Percentiles rank a stretch among this genome's conserved stretches.
phyloP scores from a whole-genome alignment of 2,888 invertebrate genomes.

The Chesias legatella region DNA sequence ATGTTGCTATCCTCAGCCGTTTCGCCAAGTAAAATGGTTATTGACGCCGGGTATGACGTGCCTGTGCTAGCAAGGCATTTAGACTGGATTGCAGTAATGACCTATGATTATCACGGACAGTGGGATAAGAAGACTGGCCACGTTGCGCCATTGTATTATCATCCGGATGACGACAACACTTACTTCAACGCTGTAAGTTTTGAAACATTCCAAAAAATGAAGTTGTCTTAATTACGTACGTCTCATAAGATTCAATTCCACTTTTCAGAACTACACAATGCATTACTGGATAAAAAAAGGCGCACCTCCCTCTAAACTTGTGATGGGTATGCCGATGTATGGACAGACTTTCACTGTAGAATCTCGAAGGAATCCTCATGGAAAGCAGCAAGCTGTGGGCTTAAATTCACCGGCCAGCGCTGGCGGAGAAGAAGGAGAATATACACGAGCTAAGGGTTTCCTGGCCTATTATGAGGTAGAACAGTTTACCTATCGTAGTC shows the following conservation, averaged over 20 bases:
- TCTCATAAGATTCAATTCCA: too few species aligned
- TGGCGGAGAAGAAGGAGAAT: conserved; percentile 91
- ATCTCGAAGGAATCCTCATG: conserved; percentile 23
- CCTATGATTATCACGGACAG: conserved; percentile 94
- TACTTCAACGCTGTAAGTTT: conserved; percentile 89
- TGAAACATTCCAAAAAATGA: conserved; percentile 10
- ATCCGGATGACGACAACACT: conserved; percentile 89
- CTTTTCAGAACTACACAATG: conserved; percentile 90
- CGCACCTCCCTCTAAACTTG: conserved; percentile 88
- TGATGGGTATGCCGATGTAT: conserved; percentile 94
- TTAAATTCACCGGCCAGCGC: conserved; percentile 88
- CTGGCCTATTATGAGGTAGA: conserved; percentile 91
- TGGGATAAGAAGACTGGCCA: conserved; percentile 96
- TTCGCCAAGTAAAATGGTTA: conserved; percentile 92
- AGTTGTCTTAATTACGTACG: too few species aligned
- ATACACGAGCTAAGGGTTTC: conserved; percentile 91
- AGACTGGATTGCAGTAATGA: conserved; percentile 96
- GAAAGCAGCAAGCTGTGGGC: conserved; percentile 78
- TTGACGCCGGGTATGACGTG: conserved; percentile 93
- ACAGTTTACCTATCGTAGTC: too few species aligned
- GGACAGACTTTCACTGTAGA: conserved; percentile 89
- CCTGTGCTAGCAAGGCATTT: conserved; percentile 86
- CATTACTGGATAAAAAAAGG: conserved; percentile 94
- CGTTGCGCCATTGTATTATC: conserved; percentile 90
- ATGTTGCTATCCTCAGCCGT: conserved; percentile 90